Percentiles rank a stretch among this genome's conserved stretches.
phyloP scores from a whole-genome alignment of 2,888 invertebrate species.

The Odontothrips loti region DNA sequence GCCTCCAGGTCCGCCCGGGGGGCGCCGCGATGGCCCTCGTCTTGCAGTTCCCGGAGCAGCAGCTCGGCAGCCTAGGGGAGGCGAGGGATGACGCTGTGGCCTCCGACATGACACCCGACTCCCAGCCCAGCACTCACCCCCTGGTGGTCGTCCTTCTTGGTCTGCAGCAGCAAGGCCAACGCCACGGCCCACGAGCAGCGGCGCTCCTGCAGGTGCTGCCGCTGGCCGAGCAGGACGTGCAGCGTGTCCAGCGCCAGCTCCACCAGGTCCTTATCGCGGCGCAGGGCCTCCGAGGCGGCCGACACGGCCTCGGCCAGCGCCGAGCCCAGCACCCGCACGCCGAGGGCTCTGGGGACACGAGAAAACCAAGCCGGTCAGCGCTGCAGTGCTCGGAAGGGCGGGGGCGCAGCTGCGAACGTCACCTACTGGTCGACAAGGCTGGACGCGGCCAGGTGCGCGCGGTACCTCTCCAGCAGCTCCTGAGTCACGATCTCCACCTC shows the following conservation, averaged over 20 bases:
- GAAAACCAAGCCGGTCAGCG: no score
- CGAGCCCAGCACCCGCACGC: not conserved
- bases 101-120: not conserved
- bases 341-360: not conserved
- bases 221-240: not conserved
- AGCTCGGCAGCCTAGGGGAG: not conserved
- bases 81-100: not conserved
- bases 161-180: not conserved
- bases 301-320: not conserved
- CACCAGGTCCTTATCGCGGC: not conserved
- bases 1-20: not conserved
- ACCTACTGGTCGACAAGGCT: not conserved
- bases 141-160: not conserved
- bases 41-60: not conserved
- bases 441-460: not conserved
- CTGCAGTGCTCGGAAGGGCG: no score
- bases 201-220: not conserved
- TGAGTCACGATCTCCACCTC: not conserved
- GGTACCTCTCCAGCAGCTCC: not conserved
- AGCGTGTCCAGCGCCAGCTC: not conserved
- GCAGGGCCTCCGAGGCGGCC: not conserved
- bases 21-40: not conserved
- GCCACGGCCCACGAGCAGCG: not conserved
- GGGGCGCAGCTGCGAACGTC: no score
- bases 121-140: not conserved